These are phyloP conservation scores for Aricia artaxerxes DNA, from an alignment of 2,888 invertebrate genomes.

Conservation along the genomic window DNA sequence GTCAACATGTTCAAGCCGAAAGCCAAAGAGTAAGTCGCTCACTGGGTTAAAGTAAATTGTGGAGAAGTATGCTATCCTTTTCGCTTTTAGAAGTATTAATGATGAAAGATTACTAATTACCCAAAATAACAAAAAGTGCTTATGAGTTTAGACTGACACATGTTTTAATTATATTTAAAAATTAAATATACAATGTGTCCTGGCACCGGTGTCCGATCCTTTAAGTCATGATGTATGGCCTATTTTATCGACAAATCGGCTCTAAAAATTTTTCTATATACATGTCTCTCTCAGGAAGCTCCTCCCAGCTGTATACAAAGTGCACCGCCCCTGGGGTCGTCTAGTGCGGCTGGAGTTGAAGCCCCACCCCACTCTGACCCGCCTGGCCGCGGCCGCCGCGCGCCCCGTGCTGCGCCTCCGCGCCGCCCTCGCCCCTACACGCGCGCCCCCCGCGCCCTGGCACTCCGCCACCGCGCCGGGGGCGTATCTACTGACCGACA, in stretches of 20 bases:
- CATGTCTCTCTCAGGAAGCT: constrained; percentile 71
- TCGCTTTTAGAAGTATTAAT: too few species aligned
- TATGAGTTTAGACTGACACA: too few species aligned
- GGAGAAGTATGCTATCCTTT: too few species aligned
- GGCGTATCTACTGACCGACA: constrained; percentile 85
- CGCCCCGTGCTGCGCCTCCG: constrained; percentile 87
- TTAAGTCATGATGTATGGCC: too few species aligned
- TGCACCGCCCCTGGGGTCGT: constrained; percentile 85
- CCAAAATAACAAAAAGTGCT: too few species aligned
- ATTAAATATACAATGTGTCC: too few species aligned
- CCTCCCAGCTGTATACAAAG: constrained; percentile 89
- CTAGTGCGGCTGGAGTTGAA: constrained; percentile 87
- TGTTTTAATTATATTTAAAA: too few species aligned
- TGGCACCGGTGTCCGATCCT: too few species aligned
- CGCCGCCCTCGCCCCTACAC: constrained; percentile 86
- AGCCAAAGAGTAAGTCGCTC: constrained; percentile 64
- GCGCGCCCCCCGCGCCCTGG: constrained; percentile 95
- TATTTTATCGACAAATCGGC: too few species aligned
- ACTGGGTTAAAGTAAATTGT: too few species aligned
- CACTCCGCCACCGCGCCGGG: constrained; percentile 76
- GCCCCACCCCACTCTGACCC: constrained; percentile 89
- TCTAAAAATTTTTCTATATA: too few species aligned
- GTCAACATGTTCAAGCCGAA: constrained; percentile 83
- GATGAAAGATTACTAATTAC: too few species aligned
- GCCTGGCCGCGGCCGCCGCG: constrained; percentile 84